Percentiles rank a stretch among this genome's conserved stretches.
Evolutionary conservation across 2,797 vertebrate species (phyloP).

Genomic region (Chaetodon trifasciatus): DNA sequence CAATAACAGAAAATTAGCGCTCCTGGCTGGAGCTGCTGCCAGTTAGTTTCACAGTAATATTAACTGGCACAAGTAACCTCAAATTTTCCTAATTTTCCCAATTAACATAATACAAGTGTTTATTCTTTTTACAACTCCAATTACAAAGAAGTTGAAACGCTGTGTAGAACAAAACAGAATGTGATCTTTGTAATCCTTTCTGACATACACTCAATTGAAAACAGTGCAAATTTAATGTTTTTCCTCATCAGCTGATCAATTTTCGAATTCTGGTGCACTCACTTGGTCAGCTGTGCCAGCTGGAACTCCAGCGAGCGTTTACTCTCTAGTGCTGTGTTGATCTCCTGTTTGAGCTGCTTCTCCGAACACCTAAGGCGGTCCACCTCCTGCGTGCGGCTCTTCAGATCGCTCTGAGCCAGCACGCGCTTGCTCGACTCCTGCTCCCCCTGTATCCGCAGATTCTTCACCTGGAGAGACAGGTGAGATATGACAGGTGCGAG

Average conservation of each 20-base stretch:
- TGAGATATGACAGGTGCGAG: not conserved
- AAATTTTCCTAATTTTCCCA: not conserved
- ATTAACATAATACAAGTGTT: not conserved
- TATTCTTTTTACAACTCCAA: not conserved
- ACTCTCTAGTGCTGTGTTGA: slow-evolving; percentile 92
- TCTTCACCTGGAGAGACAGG: slow-evolving; percentile 86
- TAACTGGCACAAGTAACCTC: not conserved
- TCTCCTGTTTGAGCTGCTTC: slow-evolving; percentile 99
- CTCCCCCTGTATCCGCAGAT: slow-evolving; percentile 89
- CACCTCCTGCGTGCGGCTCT: slow-evolving; percentile 90
- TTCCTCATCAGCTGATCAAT: not conserved
- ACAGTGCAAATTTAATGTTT: no score
- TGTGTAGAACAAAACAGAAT: no score
- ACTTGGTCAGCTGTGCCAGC: slow-evolving; percentile 97
- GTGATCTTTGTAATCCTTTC: no score
- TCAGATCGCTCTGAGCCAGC: slow-evolving; percentile 91
- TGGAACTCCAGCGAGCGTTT: slow-evolving; percentile 98
- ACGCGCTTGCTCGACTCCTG: slow-evolving; percentile 93
- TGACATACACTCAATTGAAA: no score
- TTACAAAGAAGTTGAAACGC: no score
- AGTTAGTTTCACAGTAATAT: slow-evolving; percentile 31
- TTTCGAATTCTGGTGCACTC: slow-evolving; percentile 47
- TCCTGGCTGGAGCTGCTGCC: slow-evolving; percentile 34
- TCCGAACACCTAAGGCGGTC: slow-evolving; percentile 94
- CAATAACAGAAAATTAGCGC: slow-evolving; percentile 32